Percentiles rank a stretch among this genome's conserved stretches.
Conservation (phyloP, 92 coral and sea anemone species). For the Bergia sp. region DNA sequence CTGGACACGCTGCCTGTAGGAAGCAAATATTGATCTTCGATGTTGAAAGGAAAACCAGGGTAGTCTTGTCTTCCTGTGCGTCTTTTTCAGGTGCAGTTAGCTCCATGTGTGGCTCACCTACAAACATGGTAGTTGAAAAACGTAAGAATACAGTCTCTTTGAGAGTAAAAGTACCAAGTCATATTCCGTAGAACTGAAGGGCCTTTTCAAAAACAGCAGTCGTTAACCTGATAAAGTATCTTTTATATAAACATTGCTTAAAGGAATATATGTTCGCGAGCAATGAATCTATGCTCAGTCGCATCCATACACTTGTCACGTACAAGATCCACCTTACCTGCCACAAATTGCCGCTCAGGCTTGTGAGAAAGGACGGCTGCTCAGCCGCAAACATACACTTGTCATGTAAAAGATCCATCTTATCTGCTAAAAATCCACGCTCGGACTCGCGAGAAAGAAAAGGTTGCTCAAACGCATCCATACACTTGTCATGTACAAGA, state of each 20-base stretch:
- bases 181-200: neutral
- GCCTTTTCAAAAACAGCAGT: neutral
- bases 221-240: neutral
- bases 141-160: neutral
- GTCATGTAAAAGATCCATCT: constrained; percentile 80
- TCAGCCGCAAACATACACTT: constrained; percentile 89
- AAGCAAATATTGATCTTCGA: constrained; percentile 89
- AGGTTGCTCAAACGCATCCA: constrained; percentile 77
- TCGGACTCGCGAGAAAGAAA: constrained; percentile 70
- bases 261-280: too few species aligned
- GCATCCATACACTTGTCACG: too few species aligned
- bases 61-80: constrained; percentile 55
- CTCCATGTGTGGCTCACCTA: constrained; percentile 21
- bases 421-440: too few species aligned
- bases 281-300: neutral
- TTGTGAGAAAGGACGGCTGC: constrained; percentile 66
- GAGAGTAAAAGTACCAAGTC: neutral
- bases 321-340: neutral
- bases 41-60: constrained; percentile 68
- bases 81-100: constrained; percentile 42
- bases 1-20: constrained; percentile 82
- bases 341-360: constrained; percentile 39
- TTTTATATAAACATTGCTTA: too few species aligned
- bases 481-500: constrained; percentile 88
- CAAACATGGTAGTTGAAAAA: neutral